Evolutionary conservation across 2,888 invertebrate species (phyloP).

Genomic region (Criorhina ranunculi): DNA sequence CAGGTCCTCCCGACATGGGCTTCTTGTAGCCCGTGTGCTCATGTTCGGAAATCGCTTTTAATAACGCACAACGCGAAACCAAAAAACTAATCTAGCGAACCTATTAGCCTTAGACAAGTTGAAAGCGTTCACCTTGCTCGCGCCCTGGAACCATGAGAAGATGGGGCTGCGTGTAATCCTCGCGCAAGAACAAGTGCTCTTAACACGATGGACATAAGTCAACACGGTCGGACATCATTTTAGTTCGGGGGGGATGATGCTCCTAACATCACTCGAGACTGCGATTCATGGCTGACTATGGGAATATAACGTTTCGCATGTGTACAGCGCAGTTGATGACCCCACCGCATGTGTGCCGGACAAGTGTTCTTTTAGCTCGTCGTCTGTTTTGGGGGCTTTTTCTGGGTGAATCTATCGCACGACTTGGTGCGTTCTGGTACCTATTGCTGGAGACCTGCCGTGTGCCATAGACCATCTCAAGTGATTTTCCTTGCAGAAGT

Average conservation of each 20-base stretch:
- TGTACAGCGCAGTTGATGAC: constrained; percentile 59
- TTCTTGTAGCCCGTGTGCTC: constrained; percentile 47
- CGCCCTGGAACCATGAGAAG: constrained; percentile 39
- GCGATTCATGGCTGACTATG: constrained; percentile 20
- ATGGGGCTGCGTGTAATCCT: constrained; percentile 56
- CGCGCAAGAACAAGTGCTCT: constrained; percentile 73
- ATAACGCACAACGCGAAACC: constrained; percentile 58
- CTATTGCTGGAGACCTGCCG: constrained; percentile 45
- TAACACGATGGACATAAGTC: constrained; percentile 74
- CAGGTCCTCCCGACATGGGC: constrained; percentile 51
- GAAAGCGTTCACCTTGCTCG: constrained; percentile 46
- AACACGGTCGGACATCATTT: constrained; percentile 67
- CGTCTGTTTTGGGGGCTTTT: constrained; percentile 11
- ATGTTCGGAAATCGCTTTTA: constrained; percentile 66
- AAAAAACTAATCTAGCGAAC: constrained; percentile 52
- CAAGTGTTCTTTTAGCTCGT: constrained; percentile 22
- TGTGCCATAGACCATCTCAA: constrained; percentile 8
- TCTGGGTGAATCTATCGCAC: constrained; percentile 33
- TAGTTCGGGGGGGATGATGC: constrained; percentile 14
- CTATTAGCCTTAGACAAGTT: constrained; percentile 50
- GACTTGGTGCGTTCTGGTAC: constrained; percentile 4
- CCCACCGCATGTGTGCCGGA: constrained; percentile 65
- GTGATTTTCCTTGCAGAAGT: constrained; percentile 16
- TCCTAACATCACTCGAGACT: constrained; percentile 28
- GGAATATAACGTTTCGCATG: constrained; percentile 43